Base-by-base conservation (phyloP, 2,888 invertebrate species). In the Dorcus parallelipipedus region DNA sequence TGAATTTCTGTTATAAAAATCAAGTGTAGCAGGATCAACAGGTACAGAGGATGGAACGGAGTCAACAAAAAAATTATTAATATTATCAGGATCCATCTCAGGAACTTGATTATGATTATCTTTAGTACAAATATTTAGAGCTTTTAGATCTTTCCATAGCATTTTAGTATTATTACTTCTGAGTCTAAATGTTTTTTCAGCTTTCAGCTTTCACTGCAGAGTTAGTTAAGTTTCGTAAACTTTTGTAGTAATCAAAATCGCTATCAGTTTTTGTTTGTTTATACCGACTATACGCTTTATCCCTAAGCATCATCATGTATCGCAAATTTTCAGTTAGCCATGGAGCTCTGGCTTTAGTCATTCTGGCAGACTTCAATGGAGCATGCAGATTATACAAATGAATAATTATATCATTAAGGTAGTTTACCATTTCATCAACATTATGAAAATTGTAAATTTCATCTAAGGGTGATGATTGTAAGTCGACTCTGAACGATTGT, bases 221-320 rank as follows among this genome's bases (percentile, higher is more conserved):
- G 40, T 40, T 40, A n/a, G 40, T 40, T n/a, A 40, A 40, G 10
- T 40, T 40, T 40, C 40, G 40, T 40, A 40, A 10, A 10, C 10
- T 2, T 47, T 47, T 47, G 14, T 48, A 47, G 10, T 9, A 47
- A 20, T 49, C 23, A 3, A n/a, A 38, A 39, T 53, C 17, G 5
- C 20, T 9, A 4, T 7, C 8, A 7, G 9, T 45, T 10, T 38
- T 10, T 23, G 54, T 10, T 9, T 23, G 4, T 45, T 53, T 43
- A 20, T 23, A 53, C 47, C 26, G 43, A n/a, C 8, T 48, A 14
- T 45, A 45, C 9, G 54, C 45, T 48, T 53, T 47, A 53, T 53
- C 54, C 7, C 54, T 23, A 10, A 53, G 38, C 9, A 9, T 23
- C 9, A 26, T 10, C 4, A 53, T n/a, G 9, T 45, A 26, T 53